Conservation (phyloP, 2,113 vertebrate genomes). For the Chaetops frenatus region DNA sequence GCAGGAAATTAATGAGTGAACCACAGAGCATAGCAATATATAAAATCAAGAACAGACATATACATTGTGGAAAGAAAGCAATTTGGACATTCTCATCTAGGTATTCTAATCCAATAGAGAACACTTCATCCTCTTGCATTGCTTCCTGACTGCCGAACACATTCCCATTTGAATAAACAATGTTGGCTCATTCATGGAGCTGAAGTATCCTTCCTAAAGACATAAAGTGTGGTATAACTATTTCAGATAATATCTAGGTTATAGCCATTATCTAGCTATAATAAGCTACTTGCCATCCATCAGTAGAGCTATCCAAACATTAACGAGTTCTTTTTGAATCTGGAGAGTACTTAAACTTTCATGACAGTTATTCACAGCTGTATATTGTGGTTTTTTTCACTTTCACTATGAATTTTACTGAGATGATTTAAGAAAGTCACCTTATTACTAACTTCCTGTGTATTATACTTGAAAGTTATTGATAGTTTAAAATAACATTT, state of each 20-base stretch:
- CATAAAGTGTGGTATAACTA: neutral
- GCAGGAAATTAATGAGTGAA: neutral
- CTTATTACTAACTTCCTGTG: neutral
- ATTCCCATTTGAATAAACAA: neutral
- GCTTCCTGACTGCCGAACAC: neutral
- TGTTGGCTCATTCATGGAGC: neutral
- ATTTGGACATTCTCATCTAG: neutral
- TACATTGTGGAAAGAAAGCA: neutral
- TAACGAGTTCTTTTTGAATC: conserved; percentile 1
- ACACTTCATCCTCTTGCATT: neutral
- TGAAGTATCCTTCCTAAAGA: neutral
- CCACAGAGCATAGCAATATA: neutral
- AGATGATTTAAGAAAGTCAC: neutral
- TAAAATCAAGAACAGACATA: neutral
- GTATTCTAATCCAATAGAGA: neutral
- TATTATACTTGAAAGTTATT: conserved; percentile 16
- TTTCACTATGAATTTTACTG: conserved; percentile 25
- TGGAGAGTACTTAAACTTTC: neutral
- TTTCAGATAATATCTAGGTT: neutral
- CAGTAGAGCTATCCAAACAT: neutral
- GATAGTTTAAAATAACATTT: neutral
- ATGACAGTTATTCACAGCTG: neutral
- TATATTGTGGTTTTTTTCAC: neutral
- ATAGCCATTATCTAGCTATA: neutral
- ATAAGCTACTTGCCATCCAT: neutral